Conservation (phyloP, 2,797 vertebrate species). For the Notolepis coatsorum region DNA sequence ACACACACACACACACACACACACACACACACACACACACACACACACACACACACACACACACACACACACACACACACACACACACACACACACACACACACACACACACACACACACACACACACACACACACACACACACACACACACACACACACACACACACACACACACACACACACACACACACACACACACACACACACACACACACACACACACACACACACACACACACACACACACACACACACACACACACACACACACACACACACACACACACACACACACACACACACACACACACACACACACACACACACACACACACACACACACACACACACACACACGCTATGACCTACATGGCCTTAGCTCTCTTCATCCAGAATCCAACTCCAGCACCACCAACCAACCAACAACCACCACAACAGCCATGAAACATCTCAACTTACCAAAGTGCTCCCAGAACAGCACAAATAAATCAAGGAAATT, state of each 20-base stretch:
- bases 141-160: neutral
- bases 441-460: slow-evolving; percentile 27
- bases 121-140: slow-evolving; percentile 9
- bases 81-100: neutral
- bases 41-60: no score
- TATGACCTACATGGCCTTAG: neutral
- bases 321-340: slow-evolving; percentile 2
- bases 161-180: no score
- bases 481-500: slow-evolving; percentile 34
- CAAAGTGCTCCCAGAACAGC: slow-evolving; percentile 34
- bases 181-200: slow-evolving; percentile 12
- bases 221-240: neutral
- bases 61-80: neutral
- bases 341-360: neutral
- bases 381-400: slow-evolving; percentile 38
- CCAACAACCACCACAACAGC: no score
- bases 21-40: slow-evolving; percentile 14
- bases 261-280: neutral
- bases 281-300: neutral
- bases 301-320: slow-evolving; percentile 27
- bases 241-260: slow-evolving; percentile 14
- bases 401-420: slow-evolving; percentile 53
- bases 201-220: neutral
- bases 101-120: no score
- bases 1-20: neutral